Base-by-base conservation (phyloP, 2,113 vertebrate species). In the Heterotis niloticus region DNA sequence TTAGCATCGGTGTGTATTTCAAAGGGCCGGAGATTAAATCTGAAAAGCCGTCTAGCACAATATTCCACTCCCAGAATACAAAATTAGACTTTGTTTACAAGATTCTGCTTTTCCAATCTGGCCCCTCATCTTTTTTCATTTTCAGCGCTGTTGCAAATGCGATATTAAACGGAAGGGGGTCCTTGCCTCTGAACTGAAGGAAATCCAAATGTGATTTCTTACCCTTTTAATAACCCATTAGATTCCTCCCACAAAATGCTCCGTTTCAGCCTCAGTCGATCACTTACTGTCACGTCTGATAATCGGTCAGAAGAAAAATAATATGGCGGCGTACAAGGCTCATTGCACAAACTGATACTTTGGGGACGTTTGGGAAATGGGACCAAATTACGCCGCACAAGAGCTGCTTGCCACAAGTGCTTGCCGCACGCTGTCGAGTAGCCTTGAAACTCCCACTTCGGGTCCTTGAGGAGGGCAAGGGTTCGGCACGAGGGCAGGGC, bases 21-120 rank as follows among this genome's bases (percentile, higher is more conserved):
- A 44, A 14, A 5, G 12, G 12, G 13, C 23, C n/a, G 4, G 26
- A 70, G 77, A 54, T 67, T 54, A 56, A 23, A 77, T 67, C 77
- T 78, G 76, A 51, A 64, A 79, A 14, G 71, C 17, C 65, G n/a
- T 75, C 51, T 56, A 24, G 54, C 51, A 79, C 44, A 64, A 75
- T 66, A 75, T 52, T 17, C 18, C 4, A 65, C n/a, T 17, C 67
- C 28, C 34, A 54, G n/a, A 10, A 17, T 64, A 29, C 70, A 70
- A 57, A 79, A 79, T 74, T 29, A 73, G 18, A 73, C 34, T 79
- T 79, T 64, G 68, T 62, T 78, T 64, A 5, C 70, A 11, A 28
- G 70, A 23, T 57, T 75, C 62, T 65, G 1, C 70, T 65, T 26
- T 56, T 57, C 68, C 71, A 51, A 16, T 65, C 70, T 66, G 34